phyloP scores from a whole-genome alignment of 1,140 invertebrate genomes.

The Battus philenor region DNA sequence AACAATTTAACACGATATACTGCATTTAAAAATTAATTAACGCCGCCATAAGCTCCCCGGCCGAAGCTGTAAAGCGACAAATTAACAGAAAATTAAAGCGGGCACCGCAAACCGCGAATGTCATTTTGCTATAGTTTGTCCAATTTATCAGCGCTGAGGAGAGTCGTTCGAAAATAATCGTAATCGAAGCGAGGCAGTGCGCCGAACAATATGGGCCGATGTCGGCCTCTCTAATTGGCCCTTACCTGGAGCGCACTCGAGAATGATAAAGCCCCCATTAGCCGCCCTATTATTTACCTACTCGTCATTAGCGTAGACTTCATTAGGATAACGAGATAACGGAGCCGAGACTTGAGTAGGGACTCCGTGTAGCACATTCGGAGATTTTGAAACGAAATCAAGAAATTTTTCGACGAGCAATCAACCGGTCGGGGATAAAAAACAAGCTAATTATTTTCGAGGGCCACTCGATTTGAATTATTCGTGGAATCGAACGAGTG shows the following conservation, averaged over 20 bases:
- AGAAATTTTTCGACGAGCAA: constrained; percentile 41
- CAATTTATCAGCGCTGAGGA: constrained; percentile 71
- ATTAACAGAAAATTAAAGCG: constrained; percentile 61
- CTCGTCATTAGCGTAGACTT: constrained; percentile 75
- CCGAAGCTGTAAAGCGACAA: constrained; percentile 31
- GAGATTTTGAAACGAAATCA: constrained; percentile 57
- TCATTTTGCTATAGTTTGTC: constrained; percentile 71
- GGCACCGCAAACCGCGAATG: constrained; percentile 55
- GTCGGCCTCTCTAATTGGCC: constrained; percentile 73
- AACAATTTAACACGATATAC: constrained; percentile 10
- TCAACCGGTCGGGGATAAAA: constrained; percentile 34
- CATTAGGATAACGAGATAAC: constrained; percentile 76
- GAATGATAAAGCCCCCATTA: constrained; percentile 76
- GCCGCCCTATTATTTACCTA: constrained; percentile 76
- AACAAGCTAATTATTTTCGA: constrained; percentile 59
- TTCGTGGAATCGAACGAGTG: constrained; percentile 12
- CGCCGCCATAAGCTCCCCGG: constrained; percentile 3
- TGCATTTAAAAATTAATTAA: constrained; percentile 17
- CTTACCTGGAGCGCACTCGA: constrained; percentile 74
- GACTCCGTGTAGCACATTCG: constrained; percentile 48
- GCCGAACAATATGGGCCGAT: constrained; percentile 74
- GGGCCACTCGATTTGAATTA: constrained; percentile 22
- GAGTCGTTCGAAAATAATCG: constrained; percentile 72
- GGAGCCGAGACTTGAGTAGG: constrained; percentile 56
- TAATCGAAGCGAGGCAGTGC: constrained; percentile 69